Evolutionary conservation across 2,888 invertebrate species (phyloP), one percentile per base, ranked within the genome.

Genomic region (Tetranychus truncatus): DNA sequence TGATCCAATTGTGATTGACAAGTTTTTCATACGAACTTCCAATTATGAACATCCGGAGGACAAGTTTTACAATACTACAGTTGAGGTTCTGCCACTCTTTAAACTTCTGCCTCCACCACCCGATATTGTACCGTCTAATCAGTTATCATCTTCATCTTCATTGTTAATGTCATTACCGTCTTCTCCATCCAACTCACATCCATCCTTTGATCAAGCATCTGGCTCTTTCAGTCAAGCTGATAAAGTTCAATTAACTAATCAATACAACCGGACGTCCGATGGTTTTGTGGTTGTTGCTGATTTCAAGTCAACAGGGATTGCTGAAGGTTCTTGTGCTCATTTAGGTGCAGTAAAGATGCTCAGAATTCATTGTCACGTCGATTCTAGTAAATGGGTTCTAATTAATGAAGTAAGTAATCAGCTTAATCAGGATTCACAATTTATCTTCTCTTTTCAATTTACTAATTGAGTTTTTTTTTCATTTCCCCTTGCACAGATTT

Each of bases 21-120:
- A 86, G 18, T 77, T 74, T 73, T 55, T 74, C 34, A 74, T 93
- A 82, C 87, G 91, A 77, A 94, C 92, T 82, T 94, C 94, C 45
- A 95, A 94, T 83, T 87, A 88, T 0, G 91, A 93, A 80, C 94
- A 95, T 84, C 89, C 89, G 0, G 89, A 89, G 1, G 95, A 95
- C 84, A 89, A 88, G 80, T 90, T 95, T 81, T 89, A 89, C 81
- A 89, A 93, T 80, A 91, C 94, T 0, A 89, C 89, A 0, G 87
- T 95, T 7, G 93, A 95, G 84, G 87, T 92, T 7, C 82, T 89
- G 74, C 88, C 89, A 1, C 79, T 79, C 5, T 77, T 80, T 8
- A 76, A 78, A 45, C 76, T 78, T 45, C 76, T 77, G 34, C 77
- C 79, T 15, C 55, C 55, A 3, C 55, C 55, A 15, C 55, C 55